Conservation (phyloP, 2,113 vertebrate species). For the Ochotona curzoniae region DNA sequence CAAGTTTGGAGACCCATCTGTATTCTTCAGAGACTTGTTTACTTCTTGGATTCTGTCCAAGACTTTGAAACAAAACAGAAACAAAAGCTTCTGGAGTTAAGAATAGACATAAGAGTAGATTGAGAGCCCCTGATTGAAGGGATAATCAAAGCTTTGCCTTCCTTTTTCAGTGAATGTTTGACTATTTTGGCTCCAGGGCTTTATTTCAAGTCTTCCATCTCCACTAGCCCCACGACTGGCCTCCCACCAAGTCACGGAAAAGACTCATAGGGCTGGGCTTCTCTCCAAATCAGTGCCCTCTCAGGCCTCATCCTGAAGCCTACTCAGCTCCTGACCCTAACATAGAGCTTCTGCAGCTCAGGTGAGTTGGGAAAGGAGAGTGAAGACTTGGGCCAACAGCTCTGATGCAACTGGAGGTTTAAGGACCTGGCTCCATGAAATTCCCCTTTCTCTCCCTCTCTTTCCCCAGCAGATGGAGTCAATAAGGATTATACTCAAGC, state of each 20-base stretch:
- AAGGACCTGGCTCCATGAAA: neutral
- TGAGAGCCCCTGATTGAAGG: constrained; percentile 70
- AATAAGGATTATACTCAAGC: constrained; percentile 83
- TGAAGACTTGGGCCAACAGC: no score
- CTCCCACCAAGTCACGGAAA: neutral
- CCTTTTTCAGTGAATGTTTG: constrained; percentile 53
- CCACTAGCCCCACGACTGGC: constrained; percentile 54
- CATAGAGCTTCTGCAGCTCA: no score
- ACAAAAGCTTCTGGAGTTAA: constrained; percentile 34
- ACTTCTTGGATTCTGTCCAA: constrained; percentile 38
- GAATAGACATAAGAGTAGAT: constrained; percentile 71
- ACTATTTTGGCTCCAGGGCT: neutral
- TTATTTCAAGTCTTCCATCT: constrained; percentile 54
- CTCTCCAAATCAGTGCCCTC: neutral
- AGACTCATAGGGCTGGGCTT: constrained; percentile 44
- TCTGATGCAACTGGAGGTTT: neutral
- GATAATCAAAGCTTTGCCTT: constrained; percentile 65
- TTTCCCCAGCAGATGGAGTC: constrained; percentile 78
- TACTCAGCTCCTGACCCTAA: no score
- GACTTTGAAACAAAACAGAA: neutral
- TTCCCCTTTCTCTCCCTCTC: neutral
- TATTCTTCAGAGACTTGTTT: neutral
- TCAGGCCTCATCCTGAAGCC: neutral
- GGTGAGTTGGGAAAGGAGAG: constrained; percentile 58
- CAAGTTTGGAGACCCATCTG: neutral